A percentile compares a stretch with the other conserved stretches of the same genome.
These are phyloP conservation scores for Nomada goodeniana DNA, from an alignment of 2,888 invertebrate genomes.

Conservation along the genomic window DNA sequence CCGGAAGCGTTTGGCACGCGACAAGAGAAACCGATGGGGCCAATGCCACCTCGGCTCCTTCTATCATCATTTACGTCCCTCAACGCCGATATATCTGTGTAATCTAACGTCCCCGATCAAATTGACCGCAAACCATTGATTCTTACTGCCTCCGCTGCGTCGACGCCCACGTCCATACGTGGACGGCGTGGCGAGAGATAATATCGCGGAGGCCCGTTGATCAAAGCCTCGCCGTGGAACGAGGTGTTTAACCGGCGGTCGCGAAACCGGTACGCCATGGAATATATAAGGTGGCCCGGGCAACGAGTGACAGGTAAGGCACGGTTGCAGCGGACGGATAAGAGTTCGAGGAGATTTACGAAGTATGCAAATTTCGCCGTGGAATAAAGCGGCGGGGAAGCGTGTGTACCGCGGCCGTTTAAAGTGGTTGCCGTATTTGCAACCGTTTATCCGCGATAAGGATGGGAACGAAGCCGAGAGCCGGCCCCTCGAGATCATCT, in stretches of 20 bases:
- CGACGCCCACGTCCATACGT: neutral
- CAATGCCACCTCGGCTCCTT: neutral
- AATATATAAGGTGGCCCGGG: neutral
- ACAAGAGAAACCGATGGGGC: slow-evolving; percentile 10
- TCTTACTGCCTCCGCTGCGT: slow-evolving; percentile 2
- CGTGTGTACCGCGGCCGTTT: slow-evolving; percentile 6
- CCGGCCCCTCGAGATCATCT: slow-evolving; percentile 28
- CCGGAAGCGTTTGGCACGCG: slow-evolving; percentile 22
- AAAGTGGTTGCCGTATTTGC: slow-evolving; percentile 19
- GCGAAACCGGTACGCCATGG: neutral
- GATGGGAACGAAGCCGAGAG: slow-evolving; percentile 17
- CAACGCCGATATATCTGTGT: slow-evolving; percentile 20
- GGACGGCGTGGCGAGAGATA: slow-evolving; percentile 6
- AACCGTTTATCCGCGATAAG: slow-evolving; percentile 18
- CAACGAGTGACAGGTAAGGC: neutral
- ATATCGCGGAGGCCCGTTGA: slow-evolving; percentile 31
- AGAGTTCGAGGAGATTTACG: slow-evolving; percentile 22
- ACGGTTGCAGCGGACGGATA: slow-evolving; percentile 10
- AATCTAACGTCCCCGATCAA: slow-evolving; percentile 33
- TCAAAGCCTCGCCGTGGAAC: slow-evolving; percentile 32
- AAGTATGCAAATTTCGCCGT: neutral
- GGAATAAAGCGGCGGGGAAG: neutral
- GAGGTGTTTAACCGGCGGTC: neutral
- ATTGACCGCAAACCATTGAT: slow-evolving; percentile 45
- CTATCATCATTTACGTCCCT: slow-evolving; percentile 42